Evolutionary conservation across 2,113 vertebrate species (phyloP).

Genomic region (Bothrops jararaca): DNA sequence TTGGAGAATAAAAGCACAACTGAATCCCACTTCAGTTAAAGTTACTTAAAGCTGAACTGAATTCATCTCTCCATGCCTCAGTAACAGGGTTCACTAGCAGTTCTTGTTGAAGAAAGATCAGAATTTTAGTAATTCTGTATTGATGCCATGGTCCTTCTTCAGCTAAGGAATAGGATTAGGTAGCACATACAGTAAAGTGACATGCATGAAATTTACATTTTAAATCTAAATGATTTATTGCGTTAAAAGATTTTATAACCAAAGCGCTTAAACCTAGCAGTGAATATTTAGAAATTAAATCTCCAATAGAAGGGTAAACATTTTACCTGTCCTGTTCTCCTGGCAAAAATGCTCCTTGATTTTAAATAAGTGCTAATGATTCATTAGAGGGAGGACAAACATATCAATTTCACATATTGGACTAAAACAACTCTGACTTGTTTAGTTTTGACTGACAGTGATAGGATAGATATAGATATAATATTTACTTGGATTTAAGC

Average conservation of each 20-base stretch:
- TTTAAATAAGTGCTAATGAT: background rate
- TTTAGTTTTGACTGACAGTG: background rate
- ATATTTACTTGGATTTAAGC: background rate
- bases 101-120: background rate
- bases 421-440: background rate
- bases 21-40: background rate
- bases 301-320: background rate
- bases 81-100: background rate
- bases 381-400: background rate
- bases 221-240: background rate
- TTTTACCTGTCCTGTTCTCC: background rate
- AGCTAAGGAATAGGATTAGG: background rate
- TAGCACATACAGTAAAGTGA: background rate
- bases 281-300: background rate
- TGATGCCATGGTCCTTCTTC: background rate
- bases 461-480: background rate
- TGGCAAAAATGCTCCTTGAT: background rate
- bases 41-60: background rate
- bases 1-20: background rate
- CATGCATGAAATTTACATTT: background rate
- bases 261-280: background rate
- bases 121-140: background rate
- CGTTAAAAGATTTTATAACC: background rate
- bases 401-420: background rate
- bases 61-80: background rate